A percentile compares a stretch with the other conserved stretches of the same genome.
Conservation (phyloP, 2,113 vertebrate species). For the Poeciliopsis turrubarensis region DNA sequence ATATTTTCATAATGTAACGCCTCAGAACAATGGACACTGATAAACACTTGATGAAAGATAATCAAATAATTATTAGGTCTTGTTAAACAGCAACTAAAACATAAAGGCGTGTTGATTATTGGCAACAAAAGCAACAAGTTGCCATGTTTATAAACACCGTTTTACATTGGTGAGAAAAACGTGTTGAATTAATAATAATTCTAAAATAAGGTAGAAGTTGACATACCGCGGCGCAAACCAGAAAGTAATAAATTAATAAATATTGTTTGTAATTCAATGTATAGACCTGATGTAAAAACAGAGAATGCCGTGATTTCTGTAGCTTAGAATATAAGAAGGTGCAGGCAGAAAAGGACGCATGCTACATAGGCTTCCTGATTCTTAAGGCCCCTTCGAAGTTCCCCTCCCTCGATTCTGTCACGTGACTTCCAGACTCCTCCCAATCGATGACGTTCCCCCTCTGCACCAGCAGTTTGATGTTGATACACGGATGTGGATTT, state of each 20-base stretch:
- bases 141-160: neutral
- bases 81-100: too few species aligned
- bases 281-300: neutral
- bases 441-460: slow-evolving; percentile 44
- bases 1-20: neutral
- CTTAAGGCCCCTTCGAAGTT: neutral
- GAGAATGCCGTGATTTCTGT: too few species aligned
- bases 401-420: neutral
- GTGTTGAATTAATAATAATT: neutral
- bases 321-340: neutral
- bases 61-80: too few species aligned
- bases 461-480: slow-evolving; percentile 55
- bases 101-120: too few species aligned
- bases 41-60: too few species aligned
- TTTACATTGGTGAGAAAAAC: neutral
- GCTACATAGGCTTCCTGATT: neutral
- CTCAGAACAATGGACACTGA: too few species aligned
- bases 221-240: slow-evolving; percentile 9
- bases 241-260: neutral
- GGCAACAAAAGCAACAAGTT: neutral
- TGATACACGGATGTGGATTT: slow-evolving; percentile 68
- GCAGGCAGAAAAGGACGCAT: neutral
- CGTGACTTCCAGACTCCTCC: slow-evolving; percentile 13
- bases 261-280: neutral
- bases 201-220: neutral